Evolutionary conservation across 2,888 invertebrate species (phyloP), one percentile per base, ranked within the genome.

Genomic region (Drosophila buzzatii): DNA sequence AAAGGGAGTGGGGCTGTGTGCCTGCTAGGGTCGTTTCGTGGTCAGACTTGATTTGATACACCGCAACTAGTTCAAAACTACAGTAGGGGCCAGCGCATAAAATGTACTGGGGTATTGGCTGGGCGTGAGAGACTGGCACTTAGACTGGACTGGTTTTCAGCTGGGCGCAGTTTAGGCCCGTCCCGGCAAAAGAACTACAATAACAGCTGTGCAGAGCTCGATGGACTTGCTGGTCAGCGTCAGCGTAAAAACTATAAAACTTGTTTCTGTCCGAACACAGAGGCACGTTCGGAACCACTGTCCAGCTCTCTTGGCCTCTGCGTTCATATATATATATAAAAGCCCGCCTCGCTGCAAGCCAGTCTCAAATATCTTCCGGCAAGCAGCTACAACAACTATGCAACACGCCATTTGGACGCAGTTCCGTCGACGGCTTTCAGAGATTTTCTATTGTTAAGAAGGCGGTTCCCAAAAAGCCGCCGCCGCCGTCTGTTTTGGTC

Each of bases 41-140:
- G 81, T 77, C 60, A 52, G 71, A 79, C 82, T 79, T 81, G 79
- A 79, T 81, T 79, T 81, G 68, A 79, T 70, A 81, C 52, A 70
- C 82, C 66, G 63, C 70, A 79, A 73, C 82, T 79, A 79, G 79
- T 78, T 79, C 70, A 74, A 74, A 81, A 78, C 68, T 67, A 58
- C 42, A 52, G 57, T 37, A 51, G 33, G 37, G 44, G 37, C 37
- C 59, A 58, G 42, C 63, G 62, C 27, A 66, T 33, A 58, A 73
- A 70, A 67, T 81, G 79, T 73, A 81, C 51, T 70, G 53, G 56
- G 37, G 45, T 55, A 44, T 56, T 47, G 55, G n/a, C 66, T 53
- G 62, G 49, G 61, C 58, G 53, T 51, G 59, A 47, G 62, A 41
- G 37, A 52, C 18, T 47, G 27, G n/a, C 51, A 39, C 44, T 53